phyloP scores from a whole-genome alignment of 2,888 invertebrate genomes.

The Tipula helvola region DNA sequence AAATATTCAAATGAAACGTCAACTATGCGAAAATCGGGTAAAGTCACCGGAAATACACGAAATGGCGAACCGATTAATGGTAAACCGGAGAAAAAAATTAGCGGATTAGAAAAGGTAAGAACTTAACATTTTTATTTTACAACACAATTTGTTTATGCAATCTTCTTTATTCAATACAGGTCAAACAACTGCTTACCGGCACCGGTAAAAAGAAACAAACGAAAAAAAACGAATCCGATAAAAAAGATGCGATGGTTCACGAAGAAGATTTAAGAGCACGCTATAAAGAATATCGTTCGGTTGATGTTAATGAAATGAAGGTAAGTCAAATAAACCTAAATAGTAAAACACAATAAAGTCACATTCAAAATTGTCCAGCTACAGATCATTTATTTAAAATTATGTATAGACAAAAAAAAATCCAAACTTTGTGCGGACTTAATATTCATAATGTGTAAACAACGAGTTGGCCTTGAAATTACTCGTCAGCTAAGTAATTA shows the following conservation, averaged over 20 bases:
- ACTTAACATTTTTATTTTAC: background rate
- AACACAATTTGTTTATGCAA: constrained; percentile 14
- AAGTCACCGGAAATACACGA: constrained; percentile 19
- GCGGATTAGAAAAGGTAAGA: constrained; percentile 57
- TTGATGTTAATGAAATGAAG: constrained; percentile 40
- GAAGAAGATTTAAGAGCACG: constrained; percentile 43
- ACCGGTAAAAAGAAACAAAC: constrained; percentile 46
- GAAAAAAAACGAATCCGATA: constrained; percentile 17
- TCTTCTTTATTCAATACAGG: constrained; percentile 28
- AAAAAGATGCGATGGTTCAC: constrained; percentile 37
- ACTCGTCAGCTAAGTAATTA: too few species aligned
- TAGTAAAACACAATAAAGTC: background rate
- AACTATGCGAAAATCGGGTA: constrained; percentile 17
- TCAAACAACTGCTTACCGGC: constrained; percentile 63
- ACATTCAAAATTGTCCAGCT: background rate
- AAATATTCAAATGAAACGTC: constrained; percentile 41
- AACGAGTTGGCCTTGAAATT: too few species aligned
- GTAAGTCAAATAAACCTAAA: too few species aligned
- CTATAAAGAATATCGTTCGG: constrained; percentile 43
- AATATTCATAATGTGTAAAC: too few species aligned
- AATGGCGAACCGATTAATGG: constrained; percentile 20
- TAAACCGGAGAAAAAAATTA: constrained; percentile 46
- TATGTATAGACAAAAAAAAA: too few species aligned
- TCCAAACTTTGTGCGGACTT: too few species aligned
- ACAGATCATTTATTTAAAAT: too few species aligned